Evolutionary conservation across 2,113 vertebrate species (phyloP).

Genomic region (Oryzias celebensis): DNA sequence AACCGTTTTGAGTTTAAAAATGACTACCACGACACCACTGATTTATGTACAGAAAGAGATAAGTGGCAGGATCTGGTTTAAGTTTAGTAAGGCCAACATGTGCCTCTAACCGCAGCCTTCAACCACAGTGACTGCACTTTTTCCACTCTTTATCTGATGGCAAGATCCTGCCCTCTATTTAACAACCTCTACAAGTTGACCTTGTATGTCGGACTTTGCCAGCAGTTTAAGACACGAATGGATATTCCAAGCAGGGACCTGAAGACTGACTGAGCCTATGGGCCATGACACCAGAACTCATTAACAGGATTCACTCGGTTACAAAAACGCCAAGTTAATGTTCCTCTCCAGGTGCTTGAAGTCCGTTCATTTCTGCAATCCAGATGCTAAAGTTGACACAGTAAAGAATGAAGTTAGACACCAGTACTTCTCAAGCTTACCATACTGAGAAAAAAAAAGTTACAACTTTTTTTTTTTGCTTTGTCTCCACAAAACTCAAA

Average conservation of each 20-base stretch:
- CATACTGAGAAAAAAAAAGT: too few species aligned
- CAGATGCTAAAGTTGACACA: conserved; percentile 35
- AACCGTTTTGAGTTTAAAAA: too few species aligned
- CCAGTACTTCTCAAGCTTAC: too few species aligned
- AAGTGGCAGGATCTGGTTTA: too few species aligned
- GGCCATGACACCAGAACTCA: conserved; percentile 70
- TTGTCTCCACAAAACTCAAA: too few species aligned
- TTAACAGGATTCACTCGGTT: conserved; percentile 73
- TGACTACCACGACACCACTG: too few species aligned
- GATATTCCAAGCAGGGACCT: conserved; percentile 64
- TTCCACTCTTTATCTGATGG: conserved; percentile 63
- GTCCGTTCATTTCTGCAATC: conserved; percentile 22
- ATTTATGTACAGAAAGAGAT: too few species aligned
- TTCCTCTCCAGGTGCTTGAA: conserved; percentile 21
- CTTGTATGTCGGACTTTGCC: conserved; percentile 50
- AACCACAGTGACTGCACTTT: conserved; percentile 2
- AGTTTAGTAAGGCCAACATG: too few species aligned
- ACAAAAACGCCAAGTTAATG: conserved; percentile 56
- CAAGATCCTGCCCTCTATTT: conserved; percentile 33
- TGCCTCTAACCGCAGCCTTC: too few species aligned
- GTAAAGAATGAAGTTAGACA: conserved; percentile 16
- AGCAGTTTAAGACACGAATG: conserved; percentile 55
- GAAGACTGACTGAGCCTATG: conserved; percentile 60
- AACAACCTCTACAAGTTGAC: conserved; percentile 48
- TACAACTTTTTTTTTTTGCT: too few species aligned